A percentile compares a stretch with the other conserved stretches of the same genome.
Conservation (phyloP, 2,113 vertebrate genomes). For the Narcine bancroftii region DNA sequence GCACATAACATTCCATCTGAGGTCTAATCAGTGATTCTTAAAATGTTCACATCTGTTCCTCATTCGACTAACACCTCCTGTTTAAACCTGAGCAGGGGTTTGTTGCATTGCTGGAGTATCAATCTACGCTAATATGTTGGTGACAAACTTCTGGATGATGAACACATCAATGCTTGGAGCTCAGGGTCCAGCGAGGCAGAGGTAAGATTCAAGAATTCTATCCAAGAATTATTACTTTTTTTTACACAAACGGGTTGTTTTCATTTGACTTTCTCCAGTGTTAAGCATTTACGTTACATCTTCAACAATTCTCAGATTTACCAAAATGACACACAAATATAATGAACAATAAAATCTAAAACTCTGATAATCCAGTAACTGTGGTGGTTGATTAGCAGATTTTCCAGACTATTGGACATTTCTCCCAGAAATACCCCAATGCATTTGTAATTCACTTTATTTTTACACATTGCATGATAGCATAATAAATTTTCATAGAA, state of each 20-base stretch:
- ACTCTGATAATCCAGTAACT: too few species aligned
- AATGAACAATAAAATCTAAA: too few species aligned
- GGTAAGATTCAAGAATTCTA: slow-evolving; percentile 38
- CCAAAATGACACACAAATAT: background rate
- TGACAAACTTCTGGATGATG: slow-evolving; percentile 79
- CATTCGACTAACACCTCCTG: slow-evolving; percentile 25
- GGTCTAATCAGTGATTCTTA: background rate
- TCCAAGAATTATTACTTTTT: background rate
- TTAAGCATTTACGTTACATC: background rate
- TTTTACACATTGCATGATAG: too few species aligned
- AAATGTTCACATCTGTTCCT: slow-evolving; percentile 2
- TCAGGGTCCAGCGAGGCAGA: slow-evolving; percentile 42
- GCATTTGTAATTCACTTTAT: too few species aligned
- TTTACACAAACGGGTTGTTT: background rate
- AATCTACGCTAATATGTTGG: slow-evolving; percentile 81
- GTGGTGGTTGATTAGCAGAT: too few species aligned
- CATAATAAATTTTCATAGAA: too few species aligned
- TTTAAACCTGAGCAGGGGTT: slow-evolving; percentile 54
- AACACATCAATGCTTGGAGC: slow-evolving; percentile 50
- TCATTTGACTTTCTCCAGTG: background rate
- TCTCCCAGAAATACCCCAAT: too few species aligned
- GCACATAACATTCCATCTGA: background rate
- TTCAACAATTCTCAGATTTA: background rate
- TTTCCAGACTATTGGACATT: too few species aligned
- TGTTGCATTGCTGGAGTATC: slow-evolving; percentile 80